phyloP scores from a whole-genome alignment of 2,888 invertebrate species.

The Cerastoderma edule region DNA sequence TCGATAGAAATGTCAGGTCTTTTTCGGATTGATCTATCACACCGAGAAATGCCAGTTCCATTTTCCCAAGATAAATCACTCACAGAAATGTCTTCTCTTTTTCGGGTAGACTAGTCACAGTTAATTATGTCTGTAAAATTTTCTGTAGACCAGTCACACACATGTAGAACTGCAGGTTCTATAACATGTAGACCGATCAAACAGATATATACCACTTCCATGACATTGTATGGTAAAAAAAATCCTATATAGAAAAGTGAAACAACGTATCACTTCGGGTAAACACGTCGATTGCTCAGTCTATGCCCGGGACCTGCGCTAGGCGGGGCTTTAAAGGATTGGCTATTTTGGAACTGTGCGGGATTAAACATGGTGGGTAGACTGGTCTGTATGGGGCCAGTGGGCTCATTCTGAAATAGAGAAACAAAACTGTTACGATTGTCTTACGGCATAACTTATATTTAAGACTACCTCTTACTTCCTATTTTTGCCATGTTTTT shows the following conservation, averaged over 20 bases:
- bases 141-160: neutral
- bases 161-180: neutral
- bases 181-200: neutral
- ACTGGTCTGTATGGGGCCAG: constrained; percentile 12
- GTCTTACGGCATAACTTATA: too few species aligned
- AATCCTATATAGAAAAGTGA: neutral
- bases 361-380: constrained; percentile 77
- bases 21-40: too few species aligned
- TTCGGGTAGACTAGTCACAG: neutral
- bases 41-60: too few species aligned
- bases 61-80: too few species aligned
- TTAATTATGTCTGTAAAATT: neutral
- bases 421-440: neutral
- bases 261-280: constrained; percentile 62
- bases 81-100: neutral
- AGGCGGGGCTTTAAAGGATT: constrained; percentile 85
- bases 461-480: too few species aligned
- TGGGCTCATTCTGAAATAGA: constrained; percentile 26
- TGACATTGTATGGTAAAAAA: too few species aligned
- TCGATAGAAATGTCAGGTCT: too few species aligned
- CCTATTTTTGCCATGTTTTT: too few species aligned
- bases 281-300: constrained; percentile 68
- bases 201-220: too few species aligned
- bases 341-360: constrained; percentile 83
- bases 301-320: constrained; percentile 86